These are phyloP conservation scores for Tenualosa ilisha DNA, from an alignment of 2,797 vertebrate genomes.

Conservation along the genomic window DNA sequence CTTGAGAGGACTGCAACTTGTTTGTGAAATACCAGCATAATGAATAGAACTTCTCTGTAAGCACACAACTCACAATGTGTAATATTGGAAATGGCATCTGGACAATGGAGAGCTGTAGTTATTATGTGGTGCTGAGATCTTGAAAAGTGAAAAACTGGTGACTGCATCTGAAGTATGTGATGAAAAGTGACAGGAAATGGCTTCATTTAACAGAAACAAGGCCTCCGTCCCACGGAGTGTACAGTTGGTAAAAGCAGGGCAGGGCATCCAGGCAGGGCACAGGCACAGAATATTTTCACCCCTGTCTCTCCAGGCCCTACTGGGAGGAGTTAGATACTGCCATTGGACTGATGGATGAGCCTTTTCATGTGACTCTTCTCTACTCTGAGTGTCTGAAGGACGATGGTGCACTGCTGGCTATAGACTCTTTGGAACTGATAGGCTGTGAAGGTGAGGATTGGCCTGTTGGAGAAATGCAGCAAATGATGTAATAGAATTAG, in stretches of 20 bases:
- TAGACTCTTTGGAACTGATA: conserved; percentile 80
- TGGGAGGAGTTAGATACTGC: conserved; percentile 77
- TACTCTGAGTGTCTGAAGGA: conserved; percentile 72
- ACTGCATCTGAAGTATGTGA: neutral
- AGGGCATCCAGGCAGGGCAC: neutral
- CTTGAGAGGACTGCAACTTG: neutral
- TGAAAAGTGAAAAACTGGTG: neutral
- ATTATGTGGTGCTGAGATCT: neutral
- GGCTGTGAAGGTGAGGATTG: conserved; percentile 65
- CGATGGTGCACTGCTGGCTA: conserved; percentile 65
- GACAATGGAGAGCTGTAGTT: neutral
- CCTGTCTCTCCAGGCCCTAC: conserved; percentile 60
- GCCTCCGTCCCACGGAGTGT: neutral
- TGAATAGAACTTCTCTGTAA: neutral
- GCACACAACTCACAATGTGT: neutral
- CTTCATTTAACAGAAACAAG: neutral
- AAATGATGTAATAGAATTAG: neutral
- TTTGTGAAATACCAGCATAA: neutral
- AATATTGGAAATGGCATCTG: neutral
- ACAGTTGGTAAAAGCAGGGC: neutral
- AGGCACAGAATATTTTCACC: conserved; percentile 26
- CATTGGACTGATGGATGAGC: conserved; percentile 76
- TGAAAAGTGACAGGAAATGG: neutral
- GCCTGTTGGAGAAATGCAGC: neutral
- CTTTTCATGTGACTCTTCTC: conserved; percentile 80